phyloP scores from a whole-genome alignment of 1,140 invertebrate species.

The Caerostris darwini region DNA sequence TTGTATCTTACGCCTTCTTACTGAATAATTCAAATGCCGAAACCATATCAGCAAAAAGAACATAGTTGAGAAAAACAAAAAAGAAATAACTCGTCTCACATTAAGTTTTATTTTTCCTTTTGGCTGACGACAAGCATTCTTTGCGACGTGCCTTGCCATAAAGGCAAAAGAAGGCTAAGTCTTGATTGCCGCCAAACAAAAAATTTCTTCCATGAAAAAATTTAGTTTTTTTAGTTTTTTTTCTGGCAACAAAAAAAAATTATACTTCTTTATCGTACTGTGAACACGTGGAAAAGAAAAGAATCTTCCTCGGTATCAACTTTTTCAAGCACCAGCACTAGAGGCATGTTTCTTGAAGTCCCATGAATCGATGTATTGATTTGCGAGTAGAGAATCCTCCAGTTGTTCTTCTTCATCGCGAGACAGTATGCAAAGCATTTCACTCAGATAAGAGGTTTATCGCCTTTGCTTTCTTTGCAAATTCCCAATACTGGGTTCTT shows the following conservation, averaged over 20 bases:
- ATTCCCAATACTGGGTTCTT: not conserved
- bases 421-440: constrained; percentile 40
- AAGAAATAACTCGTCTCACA: no score
- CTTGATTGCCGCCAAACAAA: not conserved
- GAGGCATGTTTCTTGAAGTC: not conserved
- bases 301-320: not conserved
- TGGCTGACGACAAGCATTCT: not conserved
- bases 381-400: not conserved
- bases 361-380: constrained; percentile 1
- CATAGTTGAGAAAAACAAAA: not conserved
- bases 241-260: not conserved
- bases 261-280: not conserved
- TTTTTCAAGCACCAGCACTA: not conserved
- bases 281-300: not conserved
- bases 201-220: not conserved
- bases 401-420: not conserved
- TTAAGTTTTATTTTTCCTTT: not conserved
- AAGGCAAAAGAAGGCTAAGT: not conserved
- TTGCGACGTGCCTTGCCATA: not conserved
- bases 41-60: no score
- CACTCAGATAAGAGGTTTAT: constrained; percentile 36
- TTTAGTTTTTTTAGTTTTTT: not conserved
- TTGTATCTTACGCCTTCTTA: no score
- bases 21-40: no score
- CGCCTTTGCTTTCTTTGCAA: constrained; percentile 5